Conservation (phyloP, 1,140 invertebrate genomes). For the Philotrypesis tridentata region DNA sequence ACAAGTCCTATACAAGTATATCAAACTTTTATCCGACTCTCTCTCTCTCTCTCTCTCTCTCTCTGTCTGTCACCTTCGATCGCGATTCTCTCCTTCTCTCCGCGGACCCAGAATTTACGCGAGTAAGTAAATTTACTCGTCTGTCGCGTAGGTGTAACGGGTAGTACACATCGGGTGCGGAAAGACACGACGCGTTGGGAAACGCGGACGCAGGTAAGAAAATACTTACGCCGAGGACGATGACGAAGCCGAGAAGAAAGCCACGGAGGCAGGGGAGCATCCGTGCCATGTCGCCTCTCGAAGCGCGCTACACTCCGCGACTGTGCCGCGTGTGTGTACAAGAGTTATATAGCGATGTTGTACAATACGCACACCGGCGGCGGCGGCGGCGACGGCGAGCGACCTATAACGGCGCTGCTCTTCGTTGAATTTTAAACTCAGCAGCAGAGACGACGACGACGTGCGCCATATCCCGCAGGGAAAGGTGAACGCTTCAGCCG, state of each 20-base stretch:
- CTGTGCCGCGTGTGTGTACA: background rate
- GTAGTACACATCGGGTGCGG: no score
- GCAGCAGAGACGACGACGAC: background rate
- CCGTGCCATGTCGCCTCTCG: conserved; percentile 50
- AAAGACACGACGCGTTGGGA: no score
- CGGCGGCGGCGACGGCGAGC: background rate
- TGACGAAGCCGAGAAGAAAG: conserved; percentile 57
- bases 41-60: no score
- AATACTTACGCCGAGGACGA: conserved; percentile 65
- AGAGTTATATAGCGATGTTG: no score
- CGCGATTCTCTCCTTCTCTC: background rate
- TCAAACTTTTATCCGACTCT: no score
- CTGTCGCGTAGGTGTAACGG: no score
- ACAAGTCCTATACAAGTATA: no score
- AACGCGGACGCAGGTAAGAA: background rate
- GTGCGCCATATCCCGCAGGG: background rate
- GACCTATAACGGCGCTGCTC: background rate
- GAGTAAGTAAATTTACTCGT: no score
- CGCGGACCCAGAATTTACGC: background rate
- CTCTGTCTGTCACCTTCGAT: background rate
- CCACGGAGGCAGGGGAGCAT: conserved; percentile 59
- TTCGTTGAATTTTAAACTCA: conserved; percentile 13
- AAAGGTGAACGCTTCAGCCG: background rate
- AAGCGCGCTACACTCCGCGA: background rate
- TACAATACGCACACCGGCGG: background rate